phyloP scores from a whole-genome alignment of 2,113 vertebrate genomes.

The Eublepharis macularius region DNA sequence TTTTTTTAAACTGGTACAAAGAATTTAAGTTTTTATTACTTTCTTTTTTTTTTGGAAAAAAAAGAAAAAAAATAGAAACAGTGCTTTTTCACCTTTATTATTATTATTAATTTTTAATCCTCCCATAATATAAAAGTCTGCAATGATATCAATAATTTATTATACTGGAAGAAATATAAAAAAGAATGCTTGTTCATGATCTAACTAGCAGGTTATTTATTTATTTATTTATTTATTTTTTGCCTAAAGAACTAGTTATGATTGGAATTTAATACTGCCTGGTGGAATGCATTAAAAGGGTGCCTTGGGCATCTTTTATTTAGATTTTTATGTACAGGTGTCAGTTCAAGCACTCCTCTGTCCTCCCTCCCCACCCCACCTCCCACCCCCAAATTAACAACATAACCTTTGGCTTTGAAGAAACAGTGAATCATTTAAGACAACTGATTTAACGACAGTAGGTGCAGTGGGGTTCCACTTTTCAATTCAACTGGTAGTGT shows the following conservation, averaged over 20 bases:
- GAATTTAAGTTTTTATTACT: slow-evolving; percentile 86
- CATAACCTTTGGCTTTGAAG: slow-evolving; percentile 91
- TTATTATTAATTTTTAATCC: slow-evolving; percentile 78
- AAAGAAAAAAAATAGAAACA: slow-evolving; percentile 92
- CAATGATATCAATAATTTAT: slow-evolving; percentile 93
- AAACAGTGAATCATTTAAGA: slow-evolving; percentile 83
- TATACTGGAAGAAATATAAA: slow-evolving; percentile 95
- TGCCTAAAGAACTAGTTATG: slow-evolving; percentile 84
- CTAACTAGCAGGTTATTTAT: slow-evolving; percentile 76
- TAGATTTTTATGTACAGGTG: slow-evolving; percentile 76
- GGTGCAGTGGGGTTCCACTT: slow-evolving; percentile 79
- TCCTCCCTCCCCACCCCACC: not conserved
- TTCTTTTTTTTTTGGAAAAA: slow-evolving; percentile 86
- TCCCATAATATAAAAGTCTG: slow-evolving; percentile 95
- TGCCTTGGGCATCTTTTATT: slow-evolving; percentile 77
- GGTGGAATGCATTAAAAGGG: slow-evolving; percentile 81
- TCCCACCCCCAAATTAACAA: slow-evolving; percentile 62
- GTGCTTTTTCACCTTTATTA: slow-evolving; percentile 79
- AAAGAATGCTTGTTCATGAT: slow-evolving; percentile 86
- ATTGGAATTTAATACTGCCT: slow-evolving; percentile 84
- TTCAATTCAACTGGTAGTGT: slow-evolving; percentile 69
- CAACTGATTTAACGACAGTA: slow-evolving; percentile 74
- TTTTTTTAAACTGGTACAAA: slow-evolving; percentile 83
- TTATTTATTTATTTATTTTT: slow-evolving; percentile 36
- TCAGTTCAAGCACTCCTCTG: slow-evolving; percentile 66